Percentiles rank a stretch among this genome's conserved stretches.
phyloP scores from a whole-genome alignment of 2,113 vertebrate genomes.

The Laticauda colubrina region DNA sequence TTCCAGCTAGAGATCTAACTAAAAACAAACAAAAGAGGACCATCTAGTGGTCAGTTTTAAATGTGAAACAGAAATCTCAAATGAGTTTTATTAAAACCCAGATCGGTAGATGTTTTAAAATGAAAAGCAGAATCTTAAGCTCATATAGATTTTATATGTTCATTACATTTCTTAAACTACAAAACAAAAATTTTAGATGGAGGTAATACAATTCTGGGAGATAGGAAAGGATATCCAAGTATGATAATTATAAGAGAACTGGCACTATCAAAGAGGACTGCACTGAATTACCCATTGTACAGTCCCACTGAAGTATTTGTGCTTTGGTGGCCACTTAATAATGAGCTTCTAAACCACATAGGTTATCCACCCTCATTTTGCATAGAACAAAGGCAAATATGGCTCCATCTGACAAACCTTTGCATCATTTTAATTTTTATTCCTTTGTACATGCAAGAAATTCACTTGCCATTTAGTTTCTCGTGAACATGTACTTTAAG shows the following conservation, averaged over 20 bases:
- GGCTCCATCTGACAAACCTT: constrained; percentile 49
- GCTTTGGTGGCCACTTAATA: neutral
- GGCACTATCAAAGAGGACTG: neutral
- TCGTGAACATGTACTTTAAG: neutral
- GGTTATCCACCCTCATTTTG: neutral
- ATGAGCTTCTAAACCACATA: neutral
- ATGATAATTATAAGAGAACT: neutral
- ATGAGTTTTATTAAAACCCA: neutral
- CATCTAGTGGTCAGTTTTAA: neutral
- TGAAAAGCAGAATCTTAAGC: neutral
- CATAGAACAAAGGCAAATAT: constrained; percentile 18
- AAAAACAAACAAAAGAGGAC: neutral
- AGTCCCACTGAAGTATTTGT: neutral
- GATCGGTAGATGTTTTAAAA: neutral
- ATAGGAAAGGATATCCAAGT: neutral
- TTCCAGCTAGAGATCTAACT: neutral
- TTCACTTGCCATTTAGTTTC: neutral
- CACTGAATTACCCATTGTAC: neutral
- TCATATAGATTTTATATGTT: neutral
- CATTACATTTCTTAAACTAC: neutral
- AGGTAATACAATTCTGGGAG: neutral
- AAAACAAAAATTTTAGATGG: neutral
- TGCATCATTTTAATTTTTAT: constrained; percentile 62
- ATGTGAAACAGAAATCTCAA: neutral
- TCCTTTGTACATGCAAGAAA: constrained; percentile 56